Conservation (phyloP, 2,888 invertebrate genomes). For the Chymomyza caudatula region DNA sequence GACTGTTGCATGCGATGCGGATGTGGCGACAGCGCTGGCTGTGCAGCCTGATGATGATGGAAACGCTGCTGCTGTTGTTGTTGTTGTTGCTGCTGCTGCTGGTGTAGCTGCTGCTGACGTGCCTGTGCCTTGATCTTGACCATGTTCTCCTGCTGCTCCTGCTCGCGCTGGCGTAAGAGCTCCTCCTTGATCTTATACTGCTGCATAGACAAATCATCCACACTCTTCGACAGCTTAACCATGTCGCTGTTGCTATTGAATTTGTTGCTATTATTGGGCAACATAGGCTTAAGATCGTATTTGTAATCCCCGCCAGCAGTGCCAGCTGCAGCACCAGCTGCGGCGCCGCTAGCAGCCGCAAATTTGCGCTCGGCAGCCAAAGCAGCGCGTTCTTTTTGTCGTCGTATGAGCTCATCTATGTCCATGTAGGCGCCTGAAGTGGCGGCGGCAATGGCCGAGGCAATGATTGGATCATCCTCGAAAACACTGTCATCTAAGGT, state of each 20-base stretch:
- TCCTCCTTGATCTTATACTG: conserved; percentile 74
- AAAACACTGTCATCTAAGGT: conserved; percentile 78
- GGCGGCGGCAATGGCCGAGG: conserved; percentile 78
- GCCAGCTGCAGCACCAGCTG: not conserved
- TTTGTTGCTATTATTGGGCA: conserved; percentile 65
- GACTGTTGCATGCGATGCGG: conserved; percentile 62
- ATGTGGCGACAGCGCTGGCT: conserved; percentile 60
- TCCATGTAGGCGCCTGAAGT: conserved; percentile 78
- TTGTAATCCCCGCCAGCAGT: conserved; percentile 59
- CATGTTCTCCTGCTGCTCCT: conserved; percentile 74
- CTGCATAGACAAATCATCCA: conserved; percentile 73
- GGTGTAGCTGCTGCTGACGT: conserved; percentile 66
- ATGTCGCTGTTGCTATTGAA: conserved; percentile 68
- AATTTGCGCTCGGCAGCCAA: conserved; percentile 66
- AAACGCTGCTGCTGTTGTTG: conserved; percentile 50
- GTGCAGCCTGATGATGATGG: conserved; percentile 47
- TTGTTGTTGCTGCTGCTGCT: conserved; percentile 58
- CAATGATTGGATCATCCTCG: conserved; percentile 78
- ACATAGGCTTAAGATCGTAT: conserved; percentile 73
- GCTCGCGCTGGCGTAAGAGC: conserved; percentile 71
- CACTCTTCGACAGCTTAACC: conserved; percentile 73
- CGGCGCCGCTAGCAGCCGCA: conserved; percentile 52
- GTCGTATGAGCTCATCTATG: conserved; percentile 76
- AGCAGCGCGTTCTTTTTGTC: conserved; percentile 74
- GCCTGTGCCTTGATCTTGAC: conserved; percentile 75